Evolutionary conservation across 2,797 vertebrate genomes (phyloP).

Genomic region (Poliocrania exsul): DNA sequence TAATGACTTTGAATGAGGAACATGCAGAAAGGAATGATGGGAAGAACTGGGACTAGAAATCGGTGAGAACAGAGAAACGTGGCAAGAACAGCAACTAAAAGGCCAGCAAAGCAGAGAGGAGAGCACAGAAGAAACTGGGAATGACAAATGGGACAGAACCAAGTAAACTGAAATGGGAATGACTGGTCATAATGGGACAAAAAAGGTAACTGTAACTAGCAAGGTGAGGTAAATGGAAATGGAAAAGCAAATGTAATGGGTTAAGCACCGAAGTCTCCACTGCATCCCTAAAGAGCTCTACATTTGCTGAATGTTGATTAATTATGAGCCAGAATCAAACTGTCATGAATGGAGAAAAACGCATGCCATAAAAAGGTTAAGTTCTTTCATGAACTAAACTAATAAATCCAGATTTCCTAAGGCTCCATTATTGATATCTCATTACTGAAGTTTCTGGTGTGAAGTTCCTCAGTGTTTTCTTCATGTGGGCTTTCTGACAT

Average conservation of each 20-base stretch:
- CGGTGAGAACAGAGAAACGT: neutral
- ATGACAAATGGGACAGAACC: fast-evolving
- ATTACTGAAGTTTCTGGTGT: neutral
- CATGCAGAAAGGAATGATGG: neutral
- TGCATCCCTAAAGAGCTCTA: neutral
- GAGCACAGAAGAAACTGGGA: neutral
- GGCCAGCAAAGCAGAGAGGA: neutral
- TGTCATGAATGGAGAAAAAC: neutral
- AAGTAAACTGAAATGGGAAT: neutral
- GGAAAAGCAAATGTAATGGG: neutral
- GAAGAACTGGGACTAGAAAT: neutral
- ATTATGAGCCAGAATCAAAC: neutral
- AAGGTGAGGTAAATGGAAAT: neutral
- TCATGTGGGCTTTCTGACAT: neutral
- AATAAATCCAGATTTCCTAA: neutral
- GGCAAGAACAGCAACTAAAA: neutral
- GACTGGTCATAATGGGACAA: neutral
- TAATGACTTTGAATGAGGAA: neutral
- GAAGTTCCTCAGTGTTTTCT: neutral
- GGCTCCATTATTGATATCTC: neutral
- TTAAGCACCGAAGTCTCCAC: neutral
- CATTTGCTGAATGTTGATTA: neutral
- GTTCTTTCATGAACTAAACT: neutral
- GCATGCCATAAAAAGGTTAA: neutral
- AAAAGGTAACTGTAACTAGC: neutral